Conservation (phyloP, 1,140 invertebrate species). For the Tetramorium simillimum region DNA sequence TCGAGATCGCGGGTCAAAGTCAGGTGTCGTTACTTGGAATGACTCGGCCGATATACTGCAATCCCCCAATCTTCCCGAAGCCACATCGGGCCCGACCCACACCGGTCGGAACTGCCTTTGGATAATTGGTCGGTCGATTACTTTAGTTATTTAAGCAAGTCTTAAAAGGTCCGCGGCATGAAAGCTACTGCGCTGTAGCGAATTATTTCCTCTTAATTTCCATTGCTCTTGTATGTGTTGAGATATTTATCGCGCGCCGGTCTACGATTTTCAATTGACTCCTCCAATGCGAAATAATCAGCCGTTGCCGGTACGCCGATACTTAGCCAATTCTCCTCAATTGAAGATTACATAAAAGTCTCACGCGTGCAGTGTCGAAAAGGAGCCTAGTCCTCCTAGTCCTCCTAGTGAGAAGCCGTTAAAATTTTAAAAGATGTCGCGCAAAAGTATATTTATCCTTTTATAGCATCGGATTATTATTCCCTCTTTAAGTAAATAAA, state of each 20-base stretch:
- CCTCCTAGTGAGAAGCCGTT: too few species aligned
- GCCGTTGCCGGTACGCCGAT: too few species aligned
- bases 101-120: conserved; percentile 12
- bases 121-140: conserved; percentile 79
- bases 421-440: background rate
- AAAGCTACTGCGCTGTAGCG: background rate
- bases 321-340: background rate
- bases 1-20: conserved; percentile 43
- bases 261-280: conserved; percentile 36
- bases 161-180: conserved; percentile 49
- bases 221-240: conserved; percentile 14
- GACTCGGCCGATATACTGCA: conserved; percentile 61
- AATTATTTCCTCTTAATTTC: conserved; percentile 50
- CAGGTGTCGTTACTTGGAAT: conserved; percentile 66
- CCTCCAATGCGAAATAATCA: conserved; percentile 5
- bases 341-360: conserved; percentile 8
- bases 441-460: background rate
- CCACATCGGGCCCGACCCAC: background rate
- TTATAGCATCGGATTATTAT: background rate
- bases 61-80: conserved; percentile 61
- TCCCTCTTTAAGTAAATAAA: too few species aligned
- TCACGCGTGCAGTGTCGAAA: background rate
- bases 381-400: too few species aligned
- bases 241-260: too few species aligned
- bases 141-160: conserved; percentile 69